Conservation (phyloP, 2,797 vertebrate genomes). For the Sebastes trivittatus region DNA sequence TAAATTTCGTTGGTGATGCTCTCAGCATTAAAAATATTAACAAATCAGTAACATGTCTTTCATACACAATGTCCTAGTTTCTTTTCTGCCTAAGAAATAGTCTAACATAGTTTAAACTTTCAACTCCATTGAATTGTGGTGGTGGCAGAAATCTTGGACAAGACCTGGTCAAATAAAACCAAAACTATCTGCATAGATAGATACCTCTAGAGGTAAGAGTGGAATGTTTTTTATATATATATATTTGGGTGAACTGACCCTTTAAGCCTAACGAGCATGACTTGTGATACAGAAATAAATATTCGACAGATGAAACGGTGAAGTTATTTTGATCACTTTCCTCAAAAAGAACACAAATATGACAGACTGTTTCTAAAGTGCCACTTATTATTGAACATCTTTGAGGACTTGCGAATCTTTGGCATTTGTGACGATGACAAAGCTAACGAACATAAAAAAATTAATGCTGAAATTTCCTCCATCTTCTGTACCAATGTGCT, state of each 20-base stretch:
- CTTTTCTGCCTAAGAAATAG: neutral
- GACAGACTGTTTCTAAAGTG: neutral
- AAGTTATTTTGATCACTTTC: neutral
- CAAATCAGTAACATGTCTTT: neutral
- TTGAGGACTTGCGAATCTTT: conserved; percentile 6
- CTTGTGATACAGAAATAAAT: neutral
- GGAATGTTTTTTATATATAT: neutral
- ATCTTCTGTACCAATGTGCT: neutral
- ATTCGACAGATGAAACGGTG: neutral
- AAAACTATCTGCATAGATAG: neutral
- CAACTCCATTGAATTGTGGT: neutral
- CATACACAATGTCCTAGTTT: neutral
- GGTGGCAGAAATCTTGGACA: neutral
- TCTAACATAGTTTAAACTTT: neutral
- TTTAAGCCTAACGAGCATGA: neutral
- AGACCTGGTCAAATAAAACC: neutral
- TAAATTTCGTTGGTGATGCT: neutral
- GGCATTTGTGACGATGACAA: neutral
- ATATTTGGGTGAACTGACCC: neutral
- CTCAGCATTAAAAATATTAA: neutral
- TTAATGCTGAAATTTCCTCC: neutral
- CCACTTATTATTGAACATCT: neutral
- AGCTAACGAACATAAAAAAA: neutral
- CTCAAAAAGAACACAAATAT: neutral
- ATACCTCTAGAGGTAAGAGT: neutral